Evolutionary conservation across 2,113 vertebrate genomes (phyloP), one percentile per base, ranked within the genome.

Genomic region (Burhinus oedicnemus): DNA sequence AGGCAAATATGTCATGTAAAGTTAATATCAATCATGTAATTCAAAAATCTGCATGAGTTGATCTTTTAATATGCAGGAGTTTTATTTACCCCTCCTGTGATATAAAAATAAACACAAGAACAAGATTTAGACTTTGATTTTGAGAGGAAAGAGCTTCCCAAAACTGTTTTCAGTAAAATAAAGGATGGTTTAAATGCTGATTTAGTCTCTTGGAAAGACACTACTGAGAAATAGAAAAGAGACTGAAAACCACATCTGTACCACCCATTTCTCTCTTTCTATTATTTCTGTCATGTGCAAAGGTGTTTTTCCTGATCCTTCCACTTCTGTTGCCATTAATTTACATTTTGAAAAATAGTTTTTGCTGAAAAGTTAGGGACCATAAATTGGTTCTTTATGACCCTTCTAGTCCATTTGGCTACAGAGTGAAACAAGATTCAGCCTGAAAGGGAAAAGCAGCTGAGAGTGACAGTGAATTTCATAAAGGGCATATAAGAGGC

Each of bases 381-480:
- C 36, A 58, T 85, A 94, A 89, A 93, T 92, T 89, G 80, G n/a
- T 86, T 94, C 40, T 95, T 96, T 83, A 90, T 92, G 72, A 77
- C 58, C 45, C 82, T 96, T 91, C 89, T 95, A 92, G 95, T 96
- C 89, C 75, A 61, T 89, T 94, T 95, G 90, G 42, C 83, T 90
- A 64, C 14, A 49, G 74, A 96, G 69, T 91, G 78, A 96, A 96
- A 81, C 76, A 93, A 89, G 61, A 66, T 91, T 96, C 83, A 91
- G 64, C 84, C 76, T 95, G 87, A 79, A 96, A 98, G 72, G 71
- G 51, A 83, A 93, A 95, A 97, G 83, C 52, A 92, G 60, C 74
- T 90, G 64, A 96, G 89, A 94, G 62, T 96, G 95, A 96, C 80
- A 95, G 81, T 78, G 89, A 93, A 90, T 89, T 96, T 97, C 90